A percentile compares a stretch with the other conserved stretches of the same genome.
These are phyloP conservation scores for Nycticorax nycticorax DNA, from an alignment of 2,113 vertebrate species.

Conservation along the genomic window DNA sequence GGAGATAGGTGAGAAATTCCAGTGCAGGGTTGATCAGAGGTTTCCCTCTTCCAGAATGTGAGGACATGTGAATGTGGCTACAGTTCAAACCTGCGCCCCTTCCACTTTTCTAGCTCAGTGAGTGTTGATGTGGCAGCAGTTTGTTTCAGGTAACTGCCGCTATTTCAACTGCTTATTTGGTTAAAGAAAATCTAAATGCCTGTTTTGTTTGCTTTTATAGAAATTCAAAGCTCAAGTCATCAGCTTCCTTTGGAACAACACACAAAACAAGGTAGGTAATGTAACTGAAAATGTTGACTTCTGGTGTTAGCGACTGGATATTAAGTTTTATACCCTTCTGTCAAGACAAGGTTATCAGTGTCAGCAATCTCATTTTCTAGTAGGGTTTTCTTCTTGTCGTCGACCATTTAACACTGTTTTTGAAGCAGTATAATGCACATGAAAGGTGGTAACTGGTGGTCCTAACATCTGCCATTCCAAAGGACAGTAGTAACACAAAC, in stretches of 20 bases:
- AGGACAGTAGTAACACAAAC: background rate
- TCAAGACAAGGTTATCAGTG: background rate
- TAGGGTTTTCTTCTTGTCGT: background rate
- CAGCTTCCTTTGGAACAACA: constrained; percentile 88
- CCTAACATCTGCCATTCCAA: background rate
- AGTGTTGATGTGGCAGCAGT: background rate
- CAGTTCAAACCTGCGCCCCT: background rate
- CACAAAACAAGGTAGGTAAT: constrained; percentile 79
- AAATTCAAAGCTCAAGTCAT: constrained; percentile 88
- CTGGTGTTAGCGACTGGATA: background rate
- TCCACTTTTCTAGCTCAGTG: background rate
- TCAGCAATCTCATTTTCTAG: background rate
- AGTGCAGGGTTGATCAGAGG: background rate
- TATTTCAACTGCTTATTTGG: background rate
- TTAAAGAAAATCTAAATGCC: background rate
- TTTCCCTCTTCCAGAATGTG: background rate
- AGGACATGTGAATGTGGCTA: background rate
- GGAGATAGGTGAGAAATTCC: background rate
- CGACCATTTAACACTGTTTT: background rate
- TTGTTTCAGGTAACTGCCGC: background rate
- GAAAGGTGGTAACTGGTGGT: background rate
- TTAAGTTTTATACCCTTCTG: background rate
- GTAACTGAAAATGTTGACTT: background rate
- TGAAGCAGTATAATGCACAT: background rate
- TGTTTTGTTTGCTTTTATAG: constrained; percentile 64